phyloP scores from a whole-genome alignment of 2,888 invertebrate species.

The Ischnus inquisitorius region DNA sequence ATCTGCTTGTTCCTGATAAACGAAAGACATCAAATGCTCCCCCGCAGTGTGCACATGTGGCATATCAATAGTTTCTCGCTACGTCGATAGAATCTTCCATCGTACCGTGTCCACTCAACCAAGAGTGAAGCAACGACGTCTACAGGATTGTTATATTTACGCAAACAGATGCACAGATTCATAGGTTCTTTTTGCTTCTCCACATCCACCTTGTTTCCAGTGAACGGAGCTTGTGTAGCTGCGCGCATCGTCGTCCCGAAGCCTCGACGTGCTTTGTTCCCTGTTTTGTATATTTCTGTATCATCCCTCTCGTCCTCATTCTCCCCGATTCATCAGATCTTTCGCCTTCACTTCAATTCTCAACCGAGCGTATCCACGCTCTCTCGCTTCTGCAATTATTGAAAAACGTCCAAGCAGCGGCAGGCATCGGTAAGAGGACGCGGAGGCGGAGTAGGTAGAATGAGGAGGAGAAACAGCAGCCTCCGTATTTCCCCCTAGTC shows the following conservation, averaged over 20 bases:
- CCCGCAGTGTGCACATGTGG: slow-evolving; percentile 14
- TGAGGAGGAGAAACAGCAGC: neutral
- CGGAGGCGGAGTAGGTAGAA: neutral
- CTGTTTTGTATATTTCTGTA: slow-evolving; percentile 48
- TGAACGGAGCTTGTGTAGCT: slow-evolving; percentile 29
- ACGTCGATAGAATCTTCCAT: slow-evolving; percentile 55
- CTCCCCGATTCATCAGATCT: slow-evolving; percentile 56
- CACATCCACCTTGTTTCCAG: neutral
- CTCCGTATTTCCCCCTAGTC: slow-evolving; percentile 7
- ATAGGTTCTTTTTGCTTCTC: slow-evolving; percentile 29
- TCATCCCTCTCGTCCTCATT: slow-evolving; percentile 17
- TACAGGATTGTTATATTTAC: slow-evolving; percentile 5
- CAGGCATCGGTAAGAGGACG: too few species aligned
- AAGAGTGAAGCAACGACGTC: neutral
- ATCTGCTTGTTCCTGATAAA: slow-evolving; percentile 7
- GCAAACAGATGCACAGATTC: slow-evolving; percentile 6
- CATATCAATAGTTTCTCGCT: slow-evolving; percentile 56
- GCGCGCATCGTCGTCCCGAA: slow-evolving; percentile 39
- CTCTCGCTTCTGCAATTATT: slow-evolving; percentile 53
- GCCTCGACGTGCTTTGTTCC: slow-evolving; percentile 60
- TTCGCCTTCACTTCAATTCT: slow-evolving; percentile 45
- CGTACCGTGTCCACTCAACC: slow-evolving; percentile 47
- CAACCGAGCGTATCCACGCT: slow-evolving; percentile 32
- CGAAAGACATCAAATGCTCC: slow-evolving; percentile 30
- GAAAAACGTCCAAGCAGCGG: slow-evolving; percentile 38